Percentiles rank a stretch among this genome's conserved stretches.
phyloP scores from a whole-genome alignment of 2,797 vertebrate species.

The Pangasius sanitwongsei region DNA sequence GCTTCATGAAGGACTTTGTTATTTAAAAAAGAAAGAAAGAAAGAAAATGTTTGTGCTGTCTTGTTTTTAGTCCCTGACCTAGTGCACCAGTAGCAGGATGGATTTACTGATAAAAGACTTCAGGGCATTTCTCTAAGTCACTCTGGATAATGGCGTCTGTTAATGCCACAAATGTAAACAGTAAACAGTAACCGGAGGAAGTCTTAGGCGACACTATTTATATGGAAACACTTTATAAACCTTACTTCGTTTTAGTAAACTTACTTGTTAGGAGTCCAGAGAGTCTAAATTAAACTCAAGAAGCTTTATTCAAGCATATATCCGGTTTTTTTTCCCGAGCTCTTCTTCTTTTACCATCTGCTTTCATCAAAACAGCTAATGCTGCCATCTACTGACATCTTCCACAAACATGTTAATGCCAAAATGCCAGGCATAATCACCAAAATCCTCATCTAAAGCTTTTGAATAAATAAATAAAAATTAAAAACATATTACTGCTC shows the following conservation, averaged over 20 bases:
- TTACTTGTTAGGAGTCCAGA: background rate
- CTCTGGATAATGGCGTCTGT: background rate
- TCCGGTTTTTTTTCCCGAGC: background rate
- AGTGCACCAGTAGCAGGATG: background rate
- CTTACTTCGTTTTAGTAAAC: background rate
- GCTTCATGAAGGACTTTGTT: background rate
- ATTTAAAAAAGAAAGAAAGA: background rate
- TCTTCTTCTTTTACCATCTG: conserved; percentile 17
- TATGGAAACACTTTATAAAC: background rate
- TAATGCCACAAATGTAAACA: background rate
- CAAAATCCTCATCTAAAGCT: background rate
- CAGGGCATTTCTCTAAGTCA: background rate
- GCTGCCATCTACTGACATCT: conserved; percentile 23
- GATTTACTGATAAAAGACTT: background rate
- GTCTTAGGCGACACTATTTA: background rate
- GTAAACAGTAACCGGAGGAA: background rate
- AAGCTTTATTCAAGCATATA: background rate
- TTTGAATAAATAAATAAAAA: background rate
- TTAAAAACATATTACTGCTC: background rate
- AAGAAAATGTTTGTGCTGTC: background rate
- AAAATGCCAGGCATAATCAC: background rate
- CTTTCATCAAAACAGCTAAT: background rate
- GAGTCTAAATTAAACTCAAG: background rate
- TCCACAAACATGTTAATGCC: background rate
- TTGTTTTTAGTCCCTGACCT: background rate